Evolutionary conservation across 2,888 invertebrate genomes (phyloP).

Genomic region (Pristionchus japonicus): DNA sequence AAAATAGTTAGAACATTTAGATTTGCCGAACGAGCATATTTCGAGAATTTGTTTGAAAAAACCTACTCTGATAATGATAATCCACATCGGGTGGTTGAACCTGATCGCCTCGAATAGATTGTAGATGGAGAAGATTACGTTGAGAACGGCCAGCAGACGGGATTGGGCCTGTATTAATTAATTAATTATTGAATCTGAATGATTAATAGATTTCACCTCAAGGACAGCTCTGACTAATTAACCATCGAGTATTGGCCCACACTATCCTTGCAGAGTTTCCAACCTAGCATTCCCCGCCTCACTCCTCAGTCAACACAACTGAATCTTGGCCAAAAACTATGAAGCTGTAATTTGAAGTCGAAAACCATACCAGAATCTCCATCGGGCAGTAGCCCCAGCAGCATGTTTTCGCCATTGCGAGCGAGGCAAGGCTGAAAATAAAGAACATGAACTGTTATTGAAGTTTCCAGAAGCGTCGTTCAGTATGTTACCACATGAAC

Average conservation of each 20-base stretch:
- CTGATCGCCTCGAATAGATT: background rate
- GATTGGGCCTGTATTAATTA: background rate
- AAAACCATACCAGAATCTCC: background rate
- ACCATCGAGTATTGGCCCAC: too few relatives aligned
- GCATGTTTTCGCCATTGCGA: background rate
- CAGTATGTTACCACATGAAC: background rate
- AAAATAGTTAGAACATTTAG: too few relatives aligned
- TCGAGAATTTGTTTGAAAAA: background rate
- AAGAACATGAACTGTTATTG: too few relatives aligned
- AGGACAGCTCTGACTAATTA: too few relatives aligned
- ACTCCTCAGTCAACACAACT: too few relatives aligned
- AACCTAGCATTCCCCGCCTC: too few relatives aligned
- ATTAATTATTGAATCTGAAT: too few relatives aligned
- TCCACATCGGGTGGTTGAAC: background rate
- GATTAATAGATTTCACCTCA: background rate
- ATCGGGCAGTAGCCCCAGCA: background rate
- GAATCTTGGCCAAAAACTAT: too few relatives aligned
- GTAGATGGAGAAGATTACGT: background rate
- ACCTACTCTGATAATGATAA: background rate
- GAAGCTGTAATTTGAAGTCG: background rate
- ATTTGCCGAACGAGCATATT: too few relatives aligned
- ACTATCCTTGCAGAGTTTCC: too few relatives aligned
- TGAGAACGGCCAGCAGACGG: background rate
- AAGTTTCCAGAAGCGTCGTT: too few relatives aligned
- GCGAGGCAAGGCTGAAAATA: background rate